A percentile compares a stretch with the other conserved stretches of the same genome.
These are phyloP conservation scores for Gymnothorax javanicus DNA, from an alignment of 2,797 vertebrate genomes.

Conservation along the genomic window DNA sequence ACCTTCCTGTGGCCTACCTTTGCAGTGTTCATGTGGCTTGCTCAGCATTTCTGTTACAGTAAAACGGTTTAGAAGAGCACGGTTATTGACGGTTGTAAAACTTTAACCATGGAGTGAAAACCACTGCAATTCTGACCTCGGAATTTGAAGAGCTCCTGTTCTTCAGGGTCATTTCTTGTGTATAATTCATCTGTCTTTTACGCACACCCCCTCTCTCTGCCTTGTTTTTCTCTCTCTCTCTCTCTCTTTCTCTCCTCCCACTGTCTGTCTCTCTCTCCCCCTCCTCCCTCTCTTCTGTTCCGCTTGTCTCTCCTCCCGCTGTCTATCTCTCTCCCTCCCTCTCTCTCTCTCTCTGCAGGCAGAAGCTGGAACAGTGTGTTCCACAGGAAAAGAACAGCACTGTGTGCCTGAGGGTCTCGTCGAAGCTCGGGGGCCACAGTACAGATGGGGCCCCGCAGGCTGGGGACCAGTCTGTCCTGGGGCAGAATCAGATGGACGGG, in stretches of 20 bases:
- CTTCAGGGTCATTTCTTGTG: no score
- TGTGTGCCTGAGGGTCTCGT: slow-evolving; percentile 58
- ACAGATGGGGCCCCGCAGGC: neutral
- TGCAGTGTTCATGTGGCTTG: neutral
- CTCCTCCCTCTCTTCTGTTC: neutral
- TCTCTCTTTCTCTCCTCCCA: neutral
- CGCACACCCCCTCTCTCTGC: neutral
- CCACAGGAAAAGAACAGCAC: slow-evolving; percentile 82
- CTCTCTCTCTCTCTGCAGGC: neutral
- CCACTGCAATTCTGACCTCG: no score
- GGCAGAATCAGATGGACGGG: slow-evolving; percentile 77
- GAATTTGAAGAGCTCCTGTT: no score
- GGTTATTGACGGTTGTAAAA: no score
- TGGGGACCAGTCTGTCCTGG: slow-evolving; percentile 47
- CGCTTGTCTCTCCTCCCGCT: neutral
- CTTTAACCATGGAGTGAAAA: no score
- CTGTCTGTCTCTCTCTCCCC: no score
- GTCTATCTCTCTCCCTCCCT: neutral
- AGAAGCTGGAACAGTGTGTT: slow-evolving; percentile 75
- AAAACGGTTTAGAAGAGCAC: no score
- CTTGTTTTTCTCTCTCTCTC: neutral
- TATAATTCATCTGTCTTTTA: neutral
- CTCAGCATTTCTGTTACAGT: neutral
- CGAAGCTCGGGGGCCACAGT: slow-evolving; percentile 36
- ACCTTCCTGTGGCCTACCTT: neutral